Base-by-base conservation (phyloP, 2,888 invertebrate genomes). In the Charanyca ferruginea region DNA sequence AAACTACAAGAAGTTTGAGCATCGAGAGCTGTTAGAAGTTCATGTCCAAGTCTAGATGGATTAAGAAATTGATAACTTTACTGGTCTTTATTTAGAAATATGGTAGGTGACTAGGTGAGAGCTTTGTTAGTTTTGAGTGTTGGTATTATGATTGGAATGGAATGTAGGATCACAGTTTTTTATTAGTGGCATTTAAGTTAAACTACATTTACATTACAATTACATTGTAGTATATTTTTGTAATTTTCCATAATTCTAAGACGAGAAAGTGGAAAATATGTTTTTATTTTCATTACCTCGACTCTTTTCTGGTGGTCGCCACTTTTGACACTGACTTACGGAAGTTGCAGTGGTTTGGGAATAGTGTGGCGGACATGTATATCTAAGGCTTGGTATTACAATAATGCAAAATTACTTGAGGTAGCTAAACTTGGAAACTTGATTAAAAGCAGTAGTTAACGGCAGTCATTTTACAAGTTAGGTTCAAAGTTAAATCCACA, bases 1-100 rank as follows among this genome's bases (percentile, higher is more conserved):
- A 72, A 66, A 80, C 45, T 23, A 63, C 62, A 58, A 64, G 23
- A 63, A 73, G 57, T 64, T 74, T 35, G 22, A 53, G 23, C 23
- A 52, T 44, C 42, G 16, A 5, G 44, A 66, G 55, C 45, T 66
- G 44, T 11, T 22, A 28, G 32, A 51, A 61, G 42, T 66, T 66
- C 3, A 8, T 7, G 48, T 38, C 28, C 25, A 11, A 48, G n/a
- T 48, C 52, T 66, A 42, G 45, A 49, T 53, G 18, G 35, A 57
- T 73, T 71, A 47, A 13, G 45, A 49, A 47, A 54, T 52, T 59
- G 42, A 44, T 55, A 20, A n/a, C 16, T 25, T 52, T 18, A 13
- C 18, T 23, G 51, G 2, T 55, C 28, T 58, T n/a, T 16, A 22
- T 70, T 62, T 68, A 11, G 11, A 42, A 20, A 28, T n/a, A n/a